phyloP scores from a whole-genome alignment of 2,113 vertebrate genomes.

The Epinephelus lanceolatus region DNA sequence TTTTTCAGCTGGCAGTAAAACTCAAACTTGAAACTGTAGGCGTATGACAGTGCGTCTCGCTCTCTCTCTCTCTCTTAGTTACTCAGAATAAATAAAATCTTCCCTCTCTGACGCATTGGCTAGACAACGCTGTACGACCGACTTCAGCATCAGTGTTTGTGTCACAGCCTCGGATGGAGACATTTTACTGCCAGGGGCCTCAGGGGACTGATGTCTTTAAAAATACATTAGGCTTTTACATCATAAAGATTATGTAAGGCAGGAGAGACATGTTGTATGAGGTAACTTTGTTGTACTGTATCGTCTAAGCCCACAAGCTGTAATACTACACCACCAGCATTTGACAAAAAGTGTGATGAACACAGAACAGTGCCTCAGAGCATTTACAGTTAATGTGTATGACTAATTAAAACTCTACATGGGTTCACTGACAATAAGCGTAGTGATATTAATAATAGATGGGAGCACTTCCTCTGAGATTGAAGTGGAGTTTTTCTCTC shows the following conservation, averaged over 20 bases:
- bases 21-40: slow-evolving; percentile 6
- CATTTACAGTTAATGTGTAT: slow-evolving; percentile 3
- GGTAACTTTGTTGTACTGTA: slow-evolving; percentile 15
- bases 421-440: background rate
- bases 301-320: background rate
- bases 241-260: slow-evolving; percentile 40
- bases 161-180: slow-evolving; percentile 14
- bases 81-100: slow-evolving; percentile 41
- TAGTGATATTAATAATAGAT: background rate
- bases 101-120: slow-evolving; percentile 40
- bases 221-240: slow-evolving; percentile 48
- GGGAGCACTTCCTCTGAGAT: background rate
- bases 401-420: background rate
- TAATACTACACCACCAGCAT: background rate
- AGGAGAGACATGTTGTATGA: slow-evolving; percentile 29
- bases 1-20: slow-evolving; percentile 33
- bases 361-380: background rate
- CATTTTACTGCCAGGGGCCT: slow-evolving; percentile 16
- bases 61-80: slow-evolving; percentile 10
- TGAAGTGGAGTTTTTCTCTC: background rate
- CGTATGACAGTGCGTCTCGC: background rate
- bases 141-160: slow-evolving; percentile 24
- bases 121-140: slow-evolving; percentile 12
- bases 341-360: slow-evolving; percentile 5
- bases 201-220: slow-evolving; percentile 45